Evolutionary conservation across 2,797 vertebrate genomes (phyloP), one percentile per base, ranked within the genome.

Genomic region (Apogon talboti): DNA sequence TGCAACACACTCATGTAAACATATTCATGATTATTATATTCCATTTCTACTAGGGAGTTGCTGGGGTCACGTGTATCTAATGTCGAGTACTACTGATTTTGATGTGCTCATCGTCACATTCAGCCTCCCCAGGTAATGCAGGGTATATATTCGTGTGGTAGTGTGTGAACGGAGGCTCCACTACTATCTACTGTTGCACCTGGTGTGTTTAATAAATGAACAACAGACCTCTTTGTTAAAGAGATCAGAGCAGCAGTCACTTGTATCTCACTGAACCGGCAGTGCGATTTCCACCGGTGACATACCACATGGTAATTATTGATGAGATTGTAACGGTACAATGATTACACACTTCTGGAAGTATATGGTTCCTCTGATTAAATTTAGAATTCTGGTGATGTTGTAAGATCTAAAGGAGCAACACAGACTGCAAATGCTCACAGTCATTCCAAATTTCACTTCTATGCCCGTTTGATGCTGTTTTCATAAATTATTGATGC

Each of bases 401-500:
- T 53, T 41, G 37, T 21, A 41, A 66, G 60, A 66, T 74, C 30
- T 72, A 2, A 67, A 76, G 61, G 68, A 3, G 2, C 57, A 47
- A 54, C 15, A 11, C 55, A 3, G 45, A 43, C 71, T 59, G n/a
- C 54, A 16, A 61, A 83, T 58, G 47, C 59, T 60, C 68, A 42
- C 21, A 73, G 54, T 76, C 19, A 19, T 51, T 57, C 15, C 10
- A 14, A 57, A 59, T 64, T 77, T 73, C 65, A 40, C 77, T 80
- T 76, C 68, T 44, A 43, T 43, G 72, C 66, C 74, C 44, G 66
- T 91, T 90, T 88, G 86, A 88, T 89, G 88, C 71, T 13, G 35
- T 76, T 81, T 77, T 64, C 71, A 85, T 93, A 69, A 86, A 93
- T 92, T 74, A 93, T 91, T 87, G 83, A 93, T 77, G 71, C 44